Evolutionary conservation across 2,113 vertebrate genomes (phyloP).

Genomic region (Pseudois nayaur): DNA sequence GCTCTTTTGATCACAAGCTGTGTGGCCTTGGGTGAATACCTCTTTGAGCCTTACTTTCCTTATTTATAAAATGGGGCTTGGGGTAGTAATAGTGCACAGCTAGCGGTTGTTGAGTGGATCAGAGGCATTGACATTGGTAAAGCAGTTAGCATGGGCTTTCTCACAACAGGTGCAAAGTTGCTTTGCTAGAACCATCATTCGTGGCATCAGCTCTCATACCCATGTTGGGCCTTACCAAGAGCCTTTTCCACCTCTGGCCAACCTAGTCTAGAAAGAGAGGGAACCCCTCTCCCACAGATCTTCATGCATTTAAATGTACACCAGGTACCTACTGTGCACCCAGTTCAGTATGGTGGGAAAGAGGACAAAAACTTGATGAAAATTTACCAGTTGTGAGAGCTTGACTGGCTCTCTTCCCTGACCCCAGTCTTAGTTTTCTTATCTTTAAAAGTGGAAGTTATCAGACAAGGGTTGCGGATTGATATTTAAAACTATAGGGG

Average conservation of each 20-base stretch:
- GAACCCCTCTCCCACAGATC: background rate
- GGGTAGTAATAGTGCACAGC: background rate
- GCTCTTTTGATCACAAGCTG: background rate
- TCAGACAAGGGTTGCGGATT: background rate
- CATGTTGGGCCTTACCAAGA: background rate
- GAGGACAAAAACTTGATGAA: background rate
- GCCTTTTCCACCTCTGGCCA: background rate
- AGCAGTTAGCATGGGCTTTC: background rate
- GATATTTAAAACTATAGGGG: constrained; percentile 1
- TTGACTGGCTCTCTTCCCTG: background rate
- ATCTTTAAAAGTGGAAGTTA: constrained; percentile 27
- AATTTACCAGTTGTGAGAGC: background rate
- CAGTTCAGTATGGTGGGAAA: background rate
- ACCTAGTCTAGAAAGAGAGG: background rate
- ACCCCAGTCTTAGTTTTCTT: background rate
- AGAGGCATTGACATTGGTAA: background rate
- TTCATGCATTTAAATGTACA: background rate
- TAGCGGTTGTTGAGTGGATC: background rate
- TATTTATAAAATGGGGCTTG: background rate
- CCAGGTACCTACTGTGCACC: background rate
- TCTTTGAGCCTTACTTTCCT: background rate
- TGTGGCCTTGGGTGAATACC: background rate
- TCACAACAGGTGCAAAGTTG: background rate
- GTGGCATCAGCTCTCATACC: background rate
- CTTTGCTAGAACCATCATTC: background rate